A percentile compares a stretch with the other conserved stretches of the same genome.
Evolutionary conservation across 2,797 vertebrate genomes (phyloP).

Genomic region (Gadopsis bispinosus): DNA sequence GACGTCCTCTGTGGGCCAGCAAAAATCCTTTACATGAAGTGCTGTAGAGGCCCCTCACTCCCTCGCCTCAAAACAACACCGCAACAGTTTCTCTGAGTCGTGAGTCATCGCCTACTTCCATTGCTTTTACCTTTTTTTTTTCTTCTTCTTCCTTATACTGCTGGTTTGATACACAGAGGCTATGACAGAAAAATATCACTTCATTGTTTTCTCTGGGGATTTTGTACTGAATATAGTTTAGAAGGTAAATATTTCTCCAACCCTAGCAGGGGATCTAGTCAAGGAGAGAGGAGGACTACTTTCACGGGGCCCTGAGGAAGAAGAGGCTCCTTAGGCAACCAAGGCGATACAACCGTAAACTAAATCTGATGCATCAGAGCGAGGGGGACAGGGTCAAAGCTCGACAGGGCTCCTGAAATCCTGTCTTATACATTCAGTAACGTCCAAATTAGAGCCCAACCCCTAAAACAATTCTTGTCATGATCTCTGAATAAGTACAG

Average conservation of each 20-base stretch:
- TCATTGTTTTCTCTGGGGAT: slow-evolving; percentile 64
- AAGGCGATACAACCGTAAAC: slow-evolving; percentile 31
- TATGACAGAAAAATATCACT: slow-evolving; percentile 62
- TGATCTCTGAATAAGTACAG: background rate
- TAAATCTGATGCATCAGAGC: slow-evolving; percentile 43
- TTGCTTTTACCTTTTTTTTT: slow-evolving; percentile 59
- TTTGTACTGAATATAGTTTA: slow-evolving; percentile 59
- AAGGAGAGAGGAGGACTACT: slow-evolving; percentile 42
- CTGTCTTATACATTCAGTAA: slow-evolving; percentile 9
- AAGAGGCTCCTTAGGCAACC: slow-evolving; percentile 58
- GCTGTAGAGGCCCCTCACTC: slow-evolving; percentile 68
- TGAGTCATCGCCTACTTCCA: slow-evolving; percentile 80
- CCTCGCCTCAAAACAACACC: slow-evolving; percentile 71
- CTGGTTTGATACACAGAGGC: slow-evolving; percentile 69
- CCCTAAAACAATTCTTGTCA: background rate
- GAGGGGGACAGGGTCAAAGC: slow-evolving; percentile 37
- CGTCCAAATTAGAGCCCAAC: slow-evolving; percentile 29
- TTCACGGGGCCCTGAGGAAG: slow-evolving; percentile 40
- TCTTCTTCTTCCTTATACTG: slow-evolving; percentile 9
- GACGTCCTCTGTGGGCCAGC: slow-evolving; percentile 71
- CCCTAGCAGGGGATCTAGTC: slow-evolving; percentile 52
- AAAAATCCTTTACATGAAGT: slow-evolving; percentile 71
- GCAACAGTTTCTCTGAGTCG: slow-evolving; percentile 71
- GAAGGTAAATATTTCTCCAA: slow-evolving; percentile 65
- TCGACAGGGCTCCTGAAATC: slow-evolving; percentile 40